Conservation (phyloP, 2,113 vertebrate genomes). For the Rhineura floridana region DNA sequence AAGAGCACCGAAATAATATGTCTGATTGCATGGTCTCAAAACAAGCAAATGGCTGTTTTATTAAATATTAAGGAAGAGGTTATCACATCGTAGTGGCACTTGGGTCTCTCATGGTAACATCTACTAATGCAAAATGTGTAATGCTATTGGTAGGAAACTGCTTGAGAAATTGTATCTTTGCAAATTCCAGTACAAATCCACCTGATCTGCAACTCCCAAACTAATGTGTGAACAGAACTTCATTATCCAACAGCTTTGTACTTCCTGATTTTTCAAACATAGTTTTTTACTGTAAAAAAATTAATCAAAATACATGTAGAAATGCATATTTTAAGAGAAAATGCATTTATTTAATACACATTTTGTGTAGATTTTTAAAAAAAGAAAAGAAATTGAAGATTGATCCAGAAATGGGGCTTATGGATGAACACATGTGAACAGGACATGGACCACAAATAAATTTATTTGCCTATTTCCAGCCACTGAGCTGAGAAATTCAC, state of each 20-base stretch:
- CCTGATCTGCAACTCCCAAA: not conserved
- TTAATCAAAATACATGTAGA: not conserved
- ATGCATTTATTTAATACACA: no score
- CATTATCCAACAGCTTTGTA: not conserved
- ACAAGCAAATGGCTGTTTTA: not conserved
- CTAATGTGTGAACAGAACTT: not conserved
- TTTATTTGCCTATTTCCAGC: not conserved
- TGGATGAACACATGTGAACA: no score
- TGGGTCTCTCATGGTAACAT: not conserved
- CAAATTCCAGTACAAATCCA: not conserved
- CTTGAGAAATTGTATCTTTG: not conserved
- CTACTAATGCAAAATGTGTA: not conserved
- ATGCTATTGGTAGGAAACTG: not conserved
- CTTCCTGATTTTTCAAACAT: no score
- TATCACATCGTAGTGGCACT: not conserved
- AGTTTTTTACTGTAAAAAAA: no score
- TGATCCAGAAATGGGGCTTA: no score
- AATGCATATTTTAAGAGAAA: not conserved
- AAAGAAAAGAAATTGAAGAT: no score
- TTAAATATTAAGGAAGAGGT: not conserved
- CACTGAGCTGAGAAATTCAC: not conserved
- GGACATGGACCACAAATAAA: no score
- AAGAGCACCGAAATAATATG: not conserved
- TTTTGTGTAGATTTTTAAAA: no score
- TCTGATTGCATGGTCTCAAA: not conserved